These are phyloP conservation scores for Pangasius djambal DNA, from an alignment of 2,797 vertebrate genomes.

Conservation along the genomic window DNA sequence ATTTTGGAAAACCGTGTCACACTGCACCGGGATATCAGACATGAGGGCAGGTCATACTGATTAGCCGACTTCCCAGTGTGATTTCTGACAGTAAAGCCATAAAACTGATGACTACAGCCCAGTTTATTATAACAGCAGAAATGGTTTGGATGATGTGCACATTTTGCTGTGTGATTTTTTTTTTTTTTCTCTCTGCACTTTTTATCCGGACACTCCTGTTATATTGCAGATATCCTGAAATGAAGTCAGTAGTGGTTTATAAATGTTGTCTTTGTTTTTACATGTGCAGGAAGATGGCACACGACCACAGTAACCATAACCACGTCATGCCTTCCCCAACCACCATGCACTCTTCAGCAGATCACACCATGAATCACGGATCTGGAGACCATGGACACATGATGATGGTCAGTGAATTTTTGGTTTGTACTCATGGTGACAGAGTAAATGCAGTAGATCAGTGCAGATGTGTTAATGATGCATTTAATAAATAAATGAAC, in stretches of 20 bases:
- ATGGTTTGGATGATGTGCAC: neutral
- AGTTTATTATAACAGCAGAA: neutral
- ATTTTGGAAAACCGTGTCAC: neutral
- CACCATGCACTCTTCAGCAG: constrained; percentile 14
- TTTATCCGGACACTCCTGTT: no score
- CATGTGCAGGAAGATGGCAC: constrained; percentile 38
- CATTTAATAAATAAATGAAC: neutral
- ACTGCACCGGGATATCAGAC: neutral
- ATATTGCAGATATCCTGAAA: neutral
- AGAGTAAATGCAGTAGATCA: no score
- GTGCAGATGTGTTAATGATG: neutral
- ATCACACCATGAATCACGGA: constrained; percentile 26
- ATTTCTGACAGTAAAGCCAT: neutral
- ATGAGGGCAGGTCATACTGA: neutral
- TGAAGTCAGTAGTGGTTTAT: neutral
- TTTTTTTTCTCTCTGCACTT: neutral
- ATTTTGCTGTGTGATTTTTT: neutral
- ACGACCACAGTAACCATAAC: constrained; percentile 39
- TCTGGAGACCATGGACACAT: constrained; percentile 41
- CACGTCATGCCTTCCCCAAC: constrained; percentile 35
- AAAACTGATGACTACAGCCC: neutral
- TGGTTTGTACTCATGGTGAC: neutral
- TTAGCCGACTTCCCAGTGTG: neutral
- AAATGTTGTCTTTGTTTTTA: neutral
- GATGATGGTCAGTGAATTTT: constrained; percentile 58